Evolutionary conservation across 2,113 vertebrate genomes (phyloP).

Genomic region (Rhodinocichla rosea): DNA sequence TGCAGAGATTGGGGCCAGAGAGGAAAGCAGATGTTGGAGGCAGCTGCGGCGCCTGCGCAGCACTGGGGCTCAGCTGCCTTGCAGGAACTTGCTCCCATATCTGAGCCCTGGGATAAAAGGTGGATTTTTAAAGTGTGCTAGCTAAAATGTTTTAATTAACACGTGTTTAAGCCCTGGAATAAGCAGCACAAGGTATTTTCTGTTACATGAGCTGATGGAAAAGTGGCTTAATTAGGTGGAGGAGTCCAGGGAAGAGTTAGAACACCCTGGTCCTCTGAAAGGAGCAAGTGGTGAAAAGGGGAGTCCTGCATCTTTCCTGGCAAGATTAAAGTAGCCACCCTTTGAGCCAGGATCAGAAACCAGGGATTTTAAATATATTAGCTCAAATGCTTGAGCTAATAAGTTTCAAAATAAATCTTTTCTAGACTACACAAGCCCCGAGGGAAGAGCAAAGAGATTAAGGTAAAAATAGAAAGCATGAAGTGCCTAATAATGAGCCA

Average conservation of each 20-base stretch:
- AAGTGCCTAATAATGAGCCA: conserved; percentile 55
- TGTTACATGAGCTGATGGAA: not conserved
- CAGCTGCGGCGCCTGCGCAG: not conserved
- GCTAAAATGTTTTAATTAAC: conserved; percentile 35
- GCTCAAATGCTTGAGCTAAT: conserved; percentile 39
- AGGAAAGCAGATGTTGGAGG: not conserved
- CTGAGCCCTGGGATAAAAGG: conserved; percentile 30
- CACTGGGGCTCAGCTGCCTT: not conserved
- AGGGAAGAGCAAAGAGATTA: conserved; percentile 52
- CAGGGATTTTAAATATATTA: conserved; percentile 27
- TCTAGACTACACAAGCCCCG: conserved; percentile 57
- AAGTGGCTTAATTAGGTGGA: not conserved
- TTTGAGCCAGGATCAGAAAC: conserved; percentile 10
- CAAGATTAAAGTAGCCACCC: not conserved
- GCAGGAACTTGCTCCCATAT: not conserved
- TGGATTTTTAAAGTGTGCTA: not conserved
- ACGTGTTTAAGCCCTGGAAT: not conserved
- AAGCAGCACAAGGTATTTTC: not conserved
- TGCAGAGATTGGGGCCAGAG: not conserved
- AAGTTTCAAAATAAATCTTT: conserved; percentile 66
- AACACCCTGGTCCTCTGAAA: not conserved
- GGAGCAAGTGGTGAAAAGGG: not conserved
- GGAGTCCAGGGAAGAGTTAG: not conserved
- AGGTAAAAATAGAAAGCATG: conserved; percentile 62
- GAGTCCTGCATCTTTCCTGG: not conserved